Evolutionary conservation across 2,797 vertebrate genomes (phyloP).

Genomic region (Eidolon dupreanum): DNA sequence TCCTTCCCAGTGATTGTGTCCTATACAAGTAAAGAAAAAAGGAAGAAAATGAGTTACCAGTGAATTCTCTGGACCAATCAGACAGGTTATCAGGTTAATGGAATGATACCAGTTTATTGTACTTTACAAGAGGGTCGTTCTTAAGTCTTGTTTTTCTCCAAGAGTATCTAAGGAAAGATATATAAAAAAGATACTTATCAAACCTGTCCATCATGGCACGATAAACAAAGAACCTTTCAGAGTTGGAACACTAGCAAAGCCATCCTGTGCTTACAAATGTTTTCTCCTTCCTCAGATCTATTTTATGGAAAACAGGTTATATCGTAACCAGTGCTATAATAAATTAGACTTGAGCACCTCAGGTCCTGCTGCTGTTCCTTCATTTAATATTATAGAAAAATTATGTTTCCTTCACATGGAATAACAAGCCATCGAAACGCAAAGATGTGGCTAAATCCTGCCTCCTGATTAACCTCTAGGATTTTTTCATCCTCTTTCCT

Average conservation of each 20-base stretch:
- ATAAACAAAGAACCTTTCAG: not conserved
- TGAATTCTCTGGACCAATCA: not conserved
- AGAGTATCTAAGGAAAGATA: not conserved
- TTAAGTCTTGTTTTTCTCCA: conserved; percentile 29
- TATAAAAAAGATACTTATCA: not conserved
- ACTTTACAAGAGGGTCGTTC: not conserved
- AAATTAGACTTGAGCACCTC: not conserved
- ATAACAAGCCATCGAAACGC: not conserved
- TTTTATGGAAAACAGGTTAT: not conserved
- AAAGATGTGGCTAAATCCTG: not conserved
- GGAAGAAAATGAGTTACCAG: not conserved
- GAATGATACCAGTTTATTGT: not conserved
- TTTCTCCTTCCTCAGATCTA: not conserved
- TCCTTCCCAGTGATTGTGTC: not conserved
- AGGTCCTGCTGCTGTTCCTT: not conserved
- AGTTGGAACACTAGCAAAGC: not conserved
- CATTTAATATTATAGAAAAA: not conserved
- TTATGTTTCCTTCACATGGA: not conserved
- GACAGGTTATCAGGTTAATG: not conserved
- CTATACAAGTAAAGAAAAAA: not conserved
- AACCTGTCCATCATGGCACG: not conserved
- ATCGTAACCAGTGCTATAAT: not conserved
- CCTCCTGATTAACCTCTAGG: not conserved
- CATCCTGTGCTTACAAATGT: not conserved
- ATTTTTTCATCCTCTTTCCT: conserved; percentile 10